Evolutionary conservation across 2,113 vertebrate genomes (phyloP), one percentile per base, ranked within the genome.

Genomic region (Oncorhynchus nerka): DNA sequence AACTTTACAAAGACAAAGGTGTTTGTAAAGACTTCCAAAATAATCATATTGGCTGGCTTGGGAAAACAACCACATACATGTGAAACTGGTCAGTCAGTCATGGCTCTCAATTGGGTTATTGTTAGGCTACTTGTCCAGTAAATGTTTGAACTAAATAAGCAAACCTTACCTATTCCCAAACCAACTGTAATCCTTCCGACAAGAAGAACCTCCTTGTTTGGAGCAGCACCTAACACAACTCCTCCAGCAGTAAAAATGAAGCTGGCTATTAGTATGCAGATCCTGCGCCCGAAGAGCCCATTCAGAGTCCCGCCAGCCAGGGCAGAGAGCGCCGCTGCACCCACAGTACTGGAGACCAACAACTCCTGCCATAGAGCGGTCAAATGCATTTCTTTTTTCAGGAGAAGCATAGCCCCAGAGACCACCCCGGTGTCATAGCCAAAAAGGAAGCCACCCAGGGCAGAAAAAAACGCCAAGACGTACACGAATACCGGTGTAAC

Each of bases 341-440:
- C 96, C 34, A 98, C 96, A 0, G 97, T 96, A 83, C 96, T 85
- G 80, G 97, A 98, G 26, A 99, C 96, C 61, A 99, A 92, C 88
- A 98, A 87, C 94, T 99, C 97, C 94, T 99, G 97, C 97, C 97
- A 99, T 16, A 97, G 85, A 0, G 94, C 84, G 83, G 87, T 95
- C 90, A 99, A 89, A 86, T 94, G 93, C 89, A 97, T 95, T 93
- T 97, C 94, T 87, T 84, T 91, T 92, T 97, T 97, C 72, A 99
- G 95, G 78, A 97, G 93, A 79, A 99, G 94, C 94, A 99, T 96
- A 0, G 97, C 97, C 34, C 97, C 97, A 0, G 97, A 97, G 74
- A 99, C 96, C 85, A 99, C 97, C 4, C 97, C 97, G 2, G 97
- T 99, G 91, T 99, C 97, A 34, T 99, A 99, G 81, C 97, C 97